phyloP scores from a whole-genome alignment of 1,140 invertebrate genomes.

The Polyergus mexicanus region DNA sequence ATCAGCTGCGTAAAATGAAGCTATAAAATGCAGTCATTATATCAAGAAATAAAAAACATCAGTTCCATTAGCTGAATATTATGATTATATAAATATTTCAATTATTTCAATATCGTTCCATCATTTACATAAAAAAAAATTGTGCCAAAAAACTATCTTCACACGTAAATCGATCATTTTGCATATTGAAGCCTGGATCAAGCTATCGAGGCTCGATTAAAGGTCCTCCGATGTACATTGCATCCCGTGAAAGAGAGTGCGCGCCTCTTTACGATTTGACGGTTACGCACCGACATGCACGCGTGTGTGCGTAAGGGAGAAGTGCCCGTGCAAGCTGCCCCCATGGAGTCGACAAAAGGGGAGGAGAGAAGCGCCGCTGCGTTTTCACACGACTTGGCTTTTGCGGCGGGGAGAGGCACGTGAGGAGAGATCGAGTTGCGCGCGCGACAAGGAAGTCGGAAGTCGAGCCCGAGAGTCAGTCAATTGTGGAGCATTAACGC shows the following conservation, averaged over 20 bases:
- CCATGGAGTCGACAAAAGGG: conserved; percentile 60
- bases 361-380: conserved; percentile 64
- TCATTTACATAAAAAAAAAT: neutral
- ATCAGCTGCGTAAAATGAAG: neutral
- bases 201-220: conserved; percentile 33
- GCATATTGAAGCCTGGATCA: conserved; percentile 12
- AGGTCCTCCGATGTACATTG: conserved; percentile 28
- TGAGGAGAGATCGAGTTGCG: conserved; percentile 64
- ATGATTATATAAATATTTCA: neutral
- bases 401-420: conserved; percentile 76
- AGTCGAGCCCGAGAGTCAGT: conserved; percentile 70
- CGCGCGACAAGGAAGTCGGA: conserved; percentile 78
- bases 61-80: neutral
- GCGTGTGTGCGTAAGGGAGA: conserved; percentile 32
- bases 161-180: neutral
- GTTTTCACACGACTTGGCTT: conserved; percentile 78
- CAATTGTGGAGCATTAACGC: conserved; percentile 60
- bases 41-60: neutral
- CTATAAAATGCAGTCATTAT: neutral
- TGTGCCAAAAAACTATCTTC: neutral
- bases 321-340: conserved; percentile 51
- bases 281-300: conserved; percentile 75
- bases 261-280: conserved; percentile 78
- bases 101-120: neutral
- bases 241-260: conserved; percentile 39